These are phyloP conservation scores for Atta cephalotes DNA, from an alignment of 1,140 invertebrate genomes.

Conservation along the genomic window DNA sequence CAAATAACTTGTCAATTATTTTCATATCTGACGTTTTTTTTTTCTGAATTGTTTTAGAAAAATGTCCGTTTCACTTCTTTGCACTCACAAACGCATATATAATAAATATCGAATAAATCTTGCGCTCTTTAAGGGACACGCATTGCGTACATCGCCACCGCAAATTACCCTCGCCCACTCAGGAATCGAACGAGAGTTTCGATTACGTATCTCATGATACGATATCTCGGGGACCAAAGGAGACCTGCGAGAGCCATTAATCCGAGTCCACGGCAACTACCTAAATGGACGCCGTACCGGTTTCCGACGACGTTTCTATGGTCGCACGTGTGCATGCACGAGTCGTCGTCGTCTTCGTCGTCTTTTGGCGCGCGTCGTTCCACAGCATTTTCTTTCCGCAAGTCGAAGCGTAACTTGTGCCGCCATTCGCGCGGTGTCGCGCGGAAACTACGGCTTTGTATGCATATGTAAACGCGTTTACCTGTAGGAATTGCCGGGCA, in stretches of 20 bases:
- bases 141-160: constrained; percentile 28
- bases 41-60: background rate
- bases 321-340: constrained; percentile 59
- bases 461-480: constrained; percentile 82
- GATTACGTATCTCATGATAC: constrained; percentile 61
- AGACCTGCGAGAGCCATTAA: constrained; percentile 69
- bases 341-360: constrained; percentile 21
- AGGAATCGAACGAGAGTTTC: constrained; percentile 61
- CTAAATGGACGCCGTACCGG: constrained; percentile 59
- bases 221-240: constrained; percentile 58
- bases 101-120: constrained; percentile 60
- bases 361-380: constrained; percentile 1
- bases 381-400: constrained; percentile 78
- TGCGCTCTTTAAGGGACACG: constrained; percentile 40
- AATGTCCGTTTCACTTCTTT: background rate
- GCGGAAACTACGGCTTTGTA: constrained; percentile 76
- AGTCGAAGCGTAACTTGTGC: constrained; percentile 72
- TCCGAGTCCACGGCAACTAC: constrained; percentile 63
- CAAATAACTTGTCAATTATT: background rate
- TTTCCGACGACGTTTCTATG: constrained; percentile 78
- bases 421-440: constrained; percentile 73
- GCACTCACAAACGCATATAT: background rate
- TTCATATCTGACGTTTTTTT: constrained; percentile 8
- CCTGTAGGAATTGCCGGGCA: constrained; percentile 77
- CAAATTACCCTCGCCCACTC: constrained; percentile 68